Conservation (phyloP, 2,113 vertebrate species). For the Scomber colias region DNA sequence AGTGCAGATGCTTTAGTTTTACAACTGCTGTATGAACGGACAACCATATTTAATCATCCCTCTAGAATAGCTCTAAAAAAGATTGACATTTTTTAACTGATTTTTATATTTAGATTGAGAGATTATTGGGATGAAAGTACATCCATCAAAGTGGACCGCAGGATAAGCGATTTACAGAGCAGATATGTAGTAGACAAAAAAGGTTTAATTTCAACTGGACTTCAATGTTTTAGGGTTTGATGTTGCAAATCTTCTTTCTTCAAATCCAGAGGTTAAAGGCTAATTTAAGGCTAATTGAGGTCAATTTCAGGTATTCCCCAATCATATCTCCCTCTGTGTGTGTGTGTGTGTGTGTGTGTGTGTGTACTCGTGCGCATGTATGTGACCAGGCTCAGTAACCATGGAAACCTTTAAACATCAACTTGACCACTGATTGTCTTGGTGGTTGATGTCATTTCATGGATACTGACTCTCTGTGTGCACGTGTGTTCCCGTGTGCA, state of each 20-base stretch:
- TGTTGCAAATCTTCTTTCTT: background rate
- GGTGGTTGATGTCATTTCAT: constrained; percentile 71
- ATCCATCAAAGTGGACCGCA: too few relatives aligned
- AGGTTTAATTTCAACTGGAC: too few relatives aligned
- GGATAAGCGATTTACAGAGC: too few relatives aligned
- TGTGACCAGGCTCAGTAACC: constrained; percentile 70
- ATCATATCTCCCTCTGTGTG: background rate
- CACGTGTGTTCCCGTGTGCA: constrained; percentile 33
- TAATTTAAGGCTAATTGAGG: background rate
- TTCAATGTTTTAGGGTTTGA: background rate
- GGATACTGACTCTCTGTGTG: constrained; percentile 50
- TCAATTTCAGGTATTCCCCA: background rate
- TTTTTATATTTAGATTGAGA: too few relatives aligned
- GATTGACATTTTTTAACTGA: too few relatives aligned
- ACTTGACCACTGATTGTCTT: constrained; percentile 73
- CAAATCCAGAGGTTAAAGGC: background rate
- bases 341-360: background rate
- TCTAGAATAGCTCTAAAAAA: too few relatives aligned
- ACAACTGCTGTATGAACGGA: background rate
- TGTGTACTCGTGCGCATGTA: background rate
- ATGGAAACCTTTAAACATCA: constrained; percentile 78
- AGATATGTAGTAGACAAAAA: too few relatives aligned
- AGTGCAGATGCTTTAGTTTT: background rate
- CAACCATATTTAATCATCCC: too few relatives aligned
- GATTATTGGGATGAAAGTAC: too few relatives aligned